A percentile compares a stretch with the other conserved stretches of the same genome.
Evolutionary conservation across 1,140 invertebrate genomes (phyloP).

Genomic region (Ostrea denselamellosa): DNA sequence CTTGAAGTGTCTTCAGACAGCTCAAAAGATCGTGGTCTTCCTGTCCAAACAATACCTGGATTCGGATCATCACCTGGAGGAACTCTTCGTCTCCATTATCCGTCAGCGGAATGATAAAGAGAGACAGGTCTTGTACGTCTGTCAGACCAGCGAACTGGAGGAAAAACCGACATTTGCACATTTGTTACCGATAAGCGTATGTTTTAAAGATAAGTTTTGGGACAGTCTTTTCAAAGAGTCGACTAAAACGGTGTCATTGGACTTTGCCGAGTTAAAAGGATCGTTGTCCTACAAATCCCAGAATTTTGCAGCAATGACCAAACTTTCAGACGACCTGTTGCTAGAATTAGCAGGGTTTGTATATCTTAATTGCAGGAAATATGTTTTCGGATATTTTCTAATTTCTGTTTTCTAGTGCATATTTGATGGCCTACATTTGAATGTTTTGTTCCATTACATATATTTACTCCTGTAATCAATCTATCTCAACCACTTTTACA

Average conservation of each 20-base stretch:
- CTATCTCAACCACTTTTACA: neutral
- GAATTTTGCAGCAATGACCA: conserved; percentile 48
- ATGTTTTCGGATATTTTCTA: too few relatives aligned
- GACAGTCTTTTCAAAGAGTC: neutral
- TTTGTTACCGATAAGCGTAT: conserved; percentile 55
- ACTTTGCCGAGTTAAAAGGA: neutral
- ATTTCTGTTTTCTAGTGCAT: too few relatives aligned
- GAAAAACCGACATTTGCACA: conserved; percentile 55
- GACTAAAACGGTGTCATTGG: conserved; percentile 3
- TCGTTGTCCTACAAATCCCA: conserved; percentile 39
- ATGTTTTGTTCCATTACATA: neutral
- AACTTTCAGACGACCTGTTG: conserved; percentile 49
- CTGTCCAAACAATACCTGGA: conserved; percentile 60
- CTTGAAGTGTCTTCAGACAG: conserved; percentile 57
- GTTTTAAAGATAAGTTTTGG: conserved; percentile 58
- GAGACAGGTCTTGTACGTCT: conserved; percentile 52
- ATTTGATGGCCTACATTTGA: neutral
- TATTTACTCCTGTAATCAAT: neutral
- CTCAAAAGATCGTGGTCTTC: conserved; percentile 61
- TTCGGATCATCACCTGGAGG: conserved; percentile 57
- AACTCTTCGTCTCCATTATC: conserved; percentile 63
- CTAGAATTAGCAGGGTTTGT: conserved; percentile 10
- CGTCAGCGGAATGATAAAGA: conserved; percentile 55
- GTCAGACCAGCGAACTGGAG: conserved; percentile 39
- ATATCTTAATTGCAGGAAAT: neutral